Conservation (phyloP, 2,113 vertebrate genomes). For the Poeciliopsis retropinna region DNA sequence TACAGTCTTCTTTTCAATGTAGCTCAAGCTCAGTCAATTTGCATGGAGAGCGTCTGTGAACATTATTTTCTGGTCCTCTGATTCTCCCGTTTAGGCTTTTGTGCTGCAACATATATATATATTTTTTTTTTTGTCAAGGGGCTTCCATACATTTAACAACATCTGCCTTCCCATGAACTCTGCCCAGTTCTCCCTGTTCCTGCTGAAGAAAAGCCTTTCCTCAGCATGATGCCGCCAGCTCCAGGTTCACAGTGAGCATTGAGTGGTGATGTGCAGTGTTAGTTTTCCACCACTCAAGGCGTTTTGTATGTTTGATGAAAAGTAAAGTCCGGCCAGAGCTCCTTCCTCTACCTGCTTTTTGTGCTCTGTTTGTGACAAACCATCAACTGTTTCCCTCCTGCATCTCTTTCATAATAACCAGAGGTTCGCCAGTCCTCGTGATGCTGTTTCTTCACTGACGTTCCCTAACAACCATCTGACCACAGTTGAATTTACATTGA, state of each 20-base stretch:
- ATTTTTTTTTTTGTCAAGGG: not conserved
- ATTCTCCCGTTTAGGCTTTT: not conserved
- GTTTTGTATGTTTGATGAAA: not conserved
- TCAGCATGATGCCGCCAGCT: not conserved
- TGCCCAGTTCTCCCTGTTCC: not conserved
- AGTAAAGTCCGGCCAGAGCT: not conserved
- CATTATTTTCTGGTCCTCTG: not conserved
- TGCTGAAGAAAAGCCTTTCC: not conserved
- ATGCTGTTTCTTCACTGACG: no score
- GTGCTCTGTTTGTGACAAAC: not conserved
- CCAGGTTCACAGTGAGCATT: not conserved
- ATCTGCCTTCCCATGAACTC: not conserved
- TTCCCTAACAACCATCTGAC: no score
- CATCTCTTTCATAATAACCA: no score
- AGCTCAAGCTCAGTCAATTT: not conserved
- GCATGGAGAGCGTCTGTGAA: not conserved
- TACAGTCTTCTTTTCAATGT: no score
- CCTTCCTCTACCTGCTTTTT: not conserved
- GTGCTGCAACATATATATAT: not conserved
- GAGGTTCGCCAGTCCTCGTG: no score
- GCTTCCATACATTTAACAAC: not conserved
- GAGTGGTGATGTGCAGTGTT: not conserved
- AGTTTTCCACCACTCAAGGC: not conserved
- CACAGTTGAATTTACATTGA: not conserved
- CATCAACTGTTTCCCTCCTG: no score